Conservation (phyloP, 2,113 vertebrate species). For the Bostrychus sinensis region DNA sequence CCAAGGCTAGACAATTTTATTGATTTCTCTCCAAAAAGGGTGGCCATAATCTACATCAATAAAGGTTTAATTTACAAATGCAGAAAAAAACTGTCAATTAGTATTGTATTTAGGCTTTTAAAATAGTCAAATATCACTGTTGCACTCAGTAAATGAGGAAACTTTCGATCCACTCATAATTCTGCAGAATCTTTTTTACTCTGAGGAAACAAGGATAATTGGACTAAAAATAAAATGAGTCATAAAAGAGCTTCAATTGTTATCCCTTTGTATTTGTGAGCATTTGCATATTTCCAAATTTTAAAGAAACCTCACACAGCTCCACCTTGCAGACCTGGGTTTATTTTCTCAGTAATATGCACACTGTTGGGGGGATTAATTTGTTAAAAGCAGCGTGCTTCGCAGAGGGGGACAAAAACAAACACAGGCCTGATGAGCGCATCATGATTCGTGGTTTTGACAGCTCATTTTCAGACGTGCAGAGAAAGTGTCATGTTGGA, state of each 20-base stretch:
- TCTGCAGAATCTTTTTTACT: not conserved
- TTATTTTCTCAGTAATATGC: constrained; percentile 16
- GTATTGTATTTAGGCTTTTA: not conserved
- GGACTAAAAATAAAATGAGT: constrained; percentile 3
- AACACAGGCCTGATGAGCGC: constrained; percentile 63
- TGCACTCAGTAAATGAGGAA: not conserved
- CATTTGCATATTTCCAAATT: constrained; percentile 32
- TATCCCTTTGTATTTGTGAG: constrained; percentile 15
- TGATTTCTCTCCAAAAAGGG: not conserved
- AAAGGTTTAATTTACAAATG: constrained; percentile 1
- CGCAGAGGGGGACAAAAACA: constrained; percentile 52
- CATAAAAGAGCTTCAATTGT: not conserved
- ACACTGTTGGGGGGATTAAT: constrained; percentile 46
- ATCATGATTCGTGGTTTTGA: constrained; percentile 56
- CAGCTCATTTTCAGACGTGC: constrained; percentile 32
- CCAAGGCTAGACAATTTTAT: not conserved
- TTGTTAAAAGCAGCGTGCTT: constrained; percentile 62
- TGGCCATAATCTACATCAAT: not conserved
- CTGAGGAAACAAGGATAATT: not conserved
- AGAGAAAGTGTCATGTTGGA: not conserved
- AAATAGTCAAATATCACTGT: not conserved
- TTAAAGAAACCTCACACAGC: constrained; percentile 17
- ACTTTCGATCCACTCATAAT: not conserved
- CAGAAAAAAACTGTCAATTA: not conserved
- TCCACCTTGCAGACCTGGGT: constrained; percentile 3